Conservation (phyloP, 2,888 invertebrate species). For the Pelosia muscerda region DNA sequence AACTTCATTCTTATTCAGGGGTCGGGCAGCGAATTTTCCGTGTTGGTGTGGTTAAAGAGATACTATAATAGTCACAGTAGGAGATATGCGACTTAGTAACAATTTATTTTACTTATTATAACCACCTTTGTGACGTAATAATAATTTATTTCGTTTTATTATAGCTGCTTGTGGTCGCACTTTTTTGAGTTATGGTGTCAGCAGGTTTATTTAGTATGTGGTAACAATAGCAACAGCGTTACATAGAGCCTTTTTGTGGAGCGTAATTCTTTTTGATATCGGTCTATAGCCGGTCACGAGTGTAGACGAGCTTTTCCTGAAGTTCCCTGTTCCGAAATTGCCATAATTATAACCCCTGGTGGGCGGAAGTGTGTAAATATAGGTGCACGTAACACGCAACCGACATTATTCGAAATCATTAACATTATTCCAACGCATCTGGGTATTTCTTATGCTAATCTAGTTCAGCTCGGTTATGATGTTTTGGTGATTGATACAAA, state of each 20-base stretch:
- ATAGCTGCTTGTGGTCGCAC: constrained; percentile 15
- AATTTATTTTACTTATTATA: constrained; percentile 30
- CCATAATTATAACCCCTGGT: constrained; percentile 23
- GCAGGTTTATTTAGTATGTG: constrained; percentile 18
- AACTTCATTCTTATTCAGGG: constrained; percentile 75
- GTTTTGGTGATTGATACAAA: neutral
- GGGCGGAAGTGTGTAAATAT: constrained; percentile 24
- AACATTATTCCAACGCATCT: constrained; percentile 21
- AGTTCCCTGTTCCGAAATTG: constrained; percentile 20
- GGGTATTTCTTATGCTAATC: constrained; percentile 8
- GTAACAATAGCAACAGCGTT: constrained; percentile 10
- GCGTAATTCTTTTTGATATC: constrained; percentile 9
- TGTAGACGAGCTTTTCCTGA: constrained; percentile 6
- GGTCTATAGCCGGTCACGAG: constrained; percentile 1
- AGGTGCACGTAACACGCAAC: constrained; percentile 24
- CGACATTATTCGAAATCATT: constrained; percentile 22
- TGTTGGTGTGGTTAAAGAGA: constrained; percentile 37
- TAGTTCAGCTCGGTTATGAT: neutral
- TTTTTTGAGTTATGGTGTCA: constrained; percentile 20
- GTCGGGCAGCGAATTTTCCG: constrained; percentile 64
- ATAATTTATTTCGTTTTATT: constrained; percentile 26
- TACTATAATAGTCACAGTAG: constrained; percentile 14
- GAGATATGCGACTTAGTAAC: constrained; percentile 27
- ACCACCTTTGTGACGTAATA: constrained; percentile 24
- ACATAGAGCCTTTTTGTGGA: neutral